Evolutionary conservation across 1,140 invertebrate genomes (phyloP).

Genomic region (Sarcophaga bullata): DNA sequence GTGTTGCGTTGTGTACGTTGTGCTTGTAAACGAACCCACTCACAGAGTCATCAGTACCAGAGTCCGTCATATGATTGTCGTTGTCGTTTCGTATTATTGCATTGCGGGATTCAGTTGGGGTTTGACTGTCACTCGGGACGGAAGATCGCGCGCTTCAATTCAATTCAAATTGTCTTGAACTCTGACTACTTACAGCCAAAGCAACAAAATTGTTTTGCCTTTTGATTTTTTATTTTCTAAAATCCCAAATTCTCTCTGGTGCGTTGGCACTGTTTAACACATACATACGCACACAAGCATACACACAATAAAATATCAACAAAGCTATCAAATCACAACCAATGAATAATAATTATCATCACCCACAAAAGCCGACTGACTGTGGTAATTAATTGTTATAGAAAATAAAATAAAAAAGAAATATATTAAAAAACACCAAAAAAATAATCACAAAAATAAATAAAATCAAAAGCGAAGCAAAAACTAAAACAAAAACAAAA

Average conservation of each 20-base stretch:
- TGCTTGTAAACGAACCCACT: constrained; percentile 31
- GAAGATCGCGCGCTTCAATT: constrained; percentile 53
- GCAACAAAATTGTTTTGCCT: background rate
- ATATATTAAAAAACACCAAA: constrained; percentile 32
- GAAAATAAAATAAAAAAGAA: constrained; percentile 21
- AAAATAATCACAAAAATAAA: background rate
- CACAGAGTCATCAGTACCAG: background rate
- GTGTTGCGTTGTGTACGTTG: constrained; percentile 5
- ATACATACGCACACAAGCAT: too few relatives aligned
- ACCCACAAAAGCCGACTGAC: constrained; percentile 7
- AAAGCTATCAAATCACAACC: background rate
- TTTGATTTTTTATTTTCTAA: constrained; percentile 48
- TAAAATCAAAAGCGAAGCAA: background rate
- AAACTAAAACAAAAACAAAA: constrained; percentile 30
- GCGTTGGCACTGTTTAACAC: constrained; percentile 49
- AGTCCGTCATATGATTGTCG: constrained; percentile 23
- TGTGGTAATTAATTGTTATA: too few relatives aligned
- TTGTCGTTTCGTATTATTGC: constrained; percentile 44
- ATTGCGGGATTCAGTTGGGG: constrained; percentile 64
- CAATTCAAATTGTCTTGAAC: constrained; percentile 54
- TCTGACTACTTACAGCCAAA: constrained; percentile 46
- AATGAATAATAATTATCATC: constrained; percentile 22
- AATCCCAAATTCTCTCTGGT: constrained; percentile 65
- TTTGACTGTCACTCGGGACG: constrained; percentile 67
- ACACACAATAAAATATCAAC: constrained; percentile 19